These are phyloP conservation scores for Saimiri boliviensis DNA, from an alignment of 2,113 vertebrate genomes.

Conservation along the genomic window DNA sequence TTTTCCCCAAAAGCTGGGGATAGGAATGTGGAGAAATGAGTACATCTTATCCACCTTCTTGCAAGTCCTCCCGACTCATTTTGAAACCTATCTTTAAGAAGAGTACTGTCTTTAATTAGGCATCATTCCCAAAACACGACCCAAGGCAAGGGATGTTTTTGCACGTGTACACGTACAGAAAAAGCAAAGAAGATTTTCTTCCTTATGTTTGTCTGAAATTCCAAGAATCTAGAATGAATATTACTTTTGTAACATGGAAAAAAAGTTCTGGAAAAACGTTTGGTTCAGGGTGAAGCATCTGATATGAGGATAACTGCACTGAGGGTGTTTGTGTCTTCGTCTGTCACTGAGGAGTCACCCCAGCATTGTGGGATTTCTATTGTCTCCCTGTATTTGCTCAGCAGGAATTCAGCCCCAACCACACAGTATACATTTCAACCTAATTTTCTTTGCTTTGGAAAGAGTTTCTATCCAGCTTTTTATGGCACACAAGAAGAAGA, in stretches of 20 bases:
- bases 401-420: background rate
- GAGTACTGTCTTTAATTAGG: background rate
- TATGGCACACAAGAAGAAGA: background rate
- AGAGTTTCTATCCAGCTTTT: background rate
- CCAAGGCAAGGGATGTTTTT: background rate
- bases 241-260: background rate
- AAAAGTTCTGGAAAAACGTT: background rate
- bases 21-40: background rate
- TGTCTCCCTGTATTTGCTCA: background rate
- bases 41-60: background rate
- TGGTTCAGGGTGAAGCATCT: background rate
- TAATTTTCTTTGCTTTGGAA: background rate
- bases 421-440: background rate
- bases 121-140: background rate
- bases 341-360: background rate
- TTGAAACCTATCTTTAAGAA: background rate
- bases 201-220: background rate
- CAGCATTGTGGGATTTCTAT: background rate
- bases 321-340: background rate
- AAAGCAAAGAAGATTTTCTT: background rate
- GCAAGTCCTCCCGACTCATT: background rate
- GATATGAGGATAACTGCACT: background rate
- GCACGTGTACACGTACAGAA: background rate
- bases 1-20: background rate
- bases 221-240: background rate